Percentiles rank a stretch among this genome's conserved stretches.
Conservation (phyloP, 1,140 invertebrate species). For the Lucilia sericata region DNA sequence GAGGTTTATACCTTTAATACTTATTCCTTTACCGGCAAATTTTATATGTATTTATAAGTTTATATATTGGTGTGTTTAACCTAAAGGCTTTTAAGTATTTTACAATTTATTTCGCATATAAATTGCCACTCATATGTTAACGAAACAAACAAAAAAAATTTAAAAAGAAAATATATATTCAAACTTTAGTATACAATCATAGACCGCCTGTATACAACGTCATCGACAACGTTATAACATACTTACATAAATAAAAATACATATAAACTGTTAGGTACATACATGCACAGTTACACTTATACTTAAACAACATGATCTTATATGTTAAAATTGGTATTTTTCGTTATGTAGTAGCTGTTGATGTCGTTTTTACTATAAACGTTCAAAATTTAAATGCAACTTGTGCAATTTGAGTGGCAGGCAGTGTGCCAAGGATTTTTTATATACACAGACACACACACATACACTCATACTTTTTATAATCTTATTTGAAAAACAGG, state of each 20-base stretch:
- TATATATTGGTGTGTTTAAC: background rate
- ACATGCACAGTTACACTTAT: too few species aligned
- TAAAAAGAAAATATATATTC: background rate
- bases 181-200: too few species aligned
- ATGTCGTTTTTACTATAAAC: constrained; percentile 10
- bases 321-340: constrained; percentile 28
- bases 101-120: constrained; percentile 7
- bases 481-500: too few species aligned
- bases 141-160: background rate
- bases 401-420: constrained; percentile 39
- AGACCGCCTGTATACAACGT: too few species aligned
- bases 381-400: constrained; percentile 40
- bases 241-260: too few species aligned
- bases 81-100: constrained; percentile 7
- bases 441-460: background rate
- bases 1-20: too few species aligned
- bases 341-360: background rate
- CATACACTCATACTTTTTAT: background rate
- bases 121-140: constrained; percentile 6
- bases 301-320: constrained; percentile 3
- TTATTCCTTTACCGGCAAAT: too few species aligned
- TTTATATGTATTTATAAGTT: background rate
- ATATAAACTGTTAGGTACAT: too few species aligned
- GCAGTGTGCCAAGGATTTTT: constrained; percentile 32
- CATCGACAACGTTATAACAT: too few species aligned